phyloP scores from a whole-genome alignment of 2,888 invertebrate genomes.

The Euzetes globulus region DNA sequence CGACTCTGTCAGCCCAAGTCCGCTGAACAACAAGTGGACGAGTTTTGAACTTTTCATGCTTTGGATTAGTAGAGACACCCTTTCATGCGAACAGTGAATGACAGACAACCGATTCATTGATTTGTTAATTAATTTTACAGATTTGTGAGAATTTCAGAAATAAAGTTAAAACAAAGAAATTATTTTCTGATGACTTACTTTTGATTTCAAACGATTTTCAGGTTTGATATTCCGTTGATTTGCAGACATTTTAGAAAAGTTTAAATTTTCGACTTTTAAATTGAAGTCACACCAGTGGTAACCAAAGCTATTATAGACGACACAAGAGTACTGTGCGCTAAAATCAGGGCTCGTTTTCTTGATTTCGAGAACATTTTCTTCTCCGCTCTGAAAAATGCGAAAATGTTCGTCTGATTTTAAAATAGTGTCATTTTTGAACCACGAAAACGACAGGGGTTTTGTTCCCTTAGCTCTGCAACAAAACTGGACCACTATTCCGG shows the following conservation, averaged over 20 bases:
- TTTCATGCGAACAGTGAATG: not conserved
- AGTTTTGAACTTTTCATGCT: slow-evolving; percentile 25
- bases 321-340: slow-evolving; percentile 46
- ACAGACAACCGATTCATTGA: not conserved
- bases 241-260: not conserved
- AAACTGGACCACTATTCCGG: slow-evolving; percentile 39
- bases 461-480: slow-evolving; percentile 37
- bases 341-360: slow-evolving; percentile 43
- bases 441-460: slow-evolving; percentile 39
- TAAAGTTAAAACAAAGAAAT: not conserved
- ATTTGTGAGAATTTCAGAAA: not conserved
- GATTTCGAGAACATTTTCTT: slow-evolving; percentile 41
- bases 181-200: not conserved
- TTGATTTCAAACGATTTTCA: not conserved
- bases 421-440: slow-evolving; percentile 41
- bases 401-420: slow-evolving; percentile 8
- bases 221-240: not conserved
- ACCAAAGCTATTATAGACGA: slow-evolving; percentile 41
- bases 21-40: slow-evolving; percentile 19
- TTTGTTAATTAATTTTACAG: not conserved
- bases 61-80: slow-evolving; percentile 12
- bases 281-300: slow-evolving; percentile 43
- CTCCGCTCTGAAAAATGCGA: slow-evolving; percentile 29
- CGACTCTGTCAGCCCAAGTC: slow-evolving; percentile 34
- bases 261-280: slow-evolving; percentile 37